phyloP scores from a whole-genome alignment of 1,140 invertebrate species.

The Rhynchophorus ferrugineus region DNA sequence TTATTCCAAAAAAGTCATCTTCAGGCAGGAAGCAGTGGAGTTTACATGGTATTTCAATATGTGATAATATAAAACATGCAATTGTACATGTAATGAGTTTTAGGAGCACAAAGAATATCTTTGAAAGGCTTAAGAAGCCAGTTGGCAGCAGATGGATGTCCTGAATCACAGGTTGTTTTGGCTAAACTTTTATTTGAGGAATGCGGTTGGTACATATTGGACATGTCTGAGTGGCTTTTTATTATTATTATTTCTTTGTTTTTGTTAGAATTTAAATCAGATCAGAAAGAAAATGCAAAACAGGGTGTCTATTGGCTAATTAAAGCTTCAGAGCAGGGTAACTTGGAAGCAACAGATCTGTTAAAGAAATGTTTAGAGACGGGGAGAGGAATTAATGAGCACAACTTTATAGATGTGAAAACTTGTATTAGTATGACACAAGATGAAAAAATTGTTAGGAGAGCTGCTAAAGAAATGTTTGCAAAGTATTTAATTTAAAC shows the following conservation, averaged over 20 bases:
- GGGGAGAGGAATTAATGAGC: constrained; percentile 70
- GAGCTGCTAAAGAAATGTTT: constrained; percentile 78
- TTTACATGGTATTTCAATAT: constrained; percentile 34
- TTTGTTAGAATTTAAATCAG: constrained; percentile 45
- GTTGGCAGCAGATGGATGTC: constrained; percentile 71
- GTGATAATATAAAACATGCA: constrained; percentile 5
- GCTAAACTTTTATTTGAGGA: constrained; percentile 66
- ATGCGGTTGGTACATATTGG: constrained; percentile 51
- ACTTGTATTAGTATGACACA: constrained; percentile 73
- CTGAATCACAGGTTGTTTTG: constrained; percentile 70
- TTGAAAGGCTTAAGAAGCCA: constrained; percentile 59
- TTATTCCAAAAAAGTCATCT: constrained; percentile 35
- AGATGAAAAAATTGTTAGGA: constrained; percentile 75
- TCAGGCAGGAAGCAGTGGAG: constrained; percentile 40
- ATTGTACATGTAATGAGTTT: constrained; percentile 34
- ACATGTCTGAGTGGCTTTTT: too few relatives aligned
- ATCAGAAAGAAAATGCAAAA: constrained; percentile 55
- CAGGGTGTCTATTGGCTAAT: constrained; percentile 81
- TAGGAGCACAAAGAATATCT: constrained; percentile 58
- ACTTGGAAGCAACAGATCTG: constrained; percentile 73
- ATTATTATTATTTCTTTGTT: too few relatives aligned
- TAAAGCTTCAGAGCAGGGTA: constrained; percentile 82
- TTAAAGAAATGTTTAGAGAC: constrained; percentile 69
- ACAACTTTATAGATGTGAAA: constrained; percentile 75
- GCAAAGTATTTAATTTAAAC: constrained; percentile 61